Percentiles rank a stretch among this genome's conserved stretches.
Evolutionary conservation across 2,797 vertebrate genomes (phyloP).

Genomic region (Thripadectes ignobilis): DNA sequence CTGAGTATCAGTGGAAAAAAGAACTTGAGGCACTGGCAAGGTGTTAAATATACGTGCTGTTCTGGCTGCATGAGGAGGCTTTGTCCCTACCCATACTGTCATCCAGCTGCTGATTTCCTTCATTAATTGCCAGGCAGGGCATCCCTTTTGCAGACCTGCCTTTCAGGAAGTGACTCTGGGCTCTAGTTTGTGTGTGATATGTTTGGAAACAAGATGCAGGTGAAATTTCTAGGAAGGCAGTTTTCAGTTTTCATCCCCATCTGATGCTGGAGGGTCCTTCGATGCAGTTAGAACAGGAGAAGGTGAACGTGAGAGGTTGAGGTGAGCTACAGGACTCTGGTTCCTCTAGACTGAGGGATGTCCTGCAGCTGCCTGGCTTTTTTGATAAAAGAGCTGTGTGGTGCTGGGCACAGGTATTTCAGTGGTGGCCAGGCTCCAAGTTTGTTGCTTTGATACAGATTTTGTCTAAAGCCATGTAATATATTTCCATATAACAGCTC

Average conservation of each 20-base stretch:
- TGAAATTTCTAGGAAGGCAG: background rate
- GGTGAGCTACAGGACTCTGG: background rate
- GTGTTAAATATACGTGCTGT: background rate
- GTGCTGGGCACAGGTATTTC: background rate
- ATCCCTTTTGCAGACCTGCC: background rate
- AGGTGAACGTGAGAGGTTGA: background rate
- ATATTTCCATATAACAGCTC: background rate
- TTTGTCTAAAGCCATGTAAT: background rate
- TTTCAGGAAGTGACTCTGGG: background rate
- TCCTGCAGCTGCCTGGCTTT: background rate
- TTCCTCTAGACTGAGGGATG: background rate
- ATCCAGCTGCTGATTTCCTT: background rate
- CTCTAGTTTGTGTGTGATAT: background rate
- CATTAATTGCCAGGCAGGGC: background rate
- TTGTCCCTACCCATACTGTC: background rate
- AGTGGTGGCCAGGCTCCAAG: background rate
- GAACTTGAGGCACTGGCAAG: background rate
- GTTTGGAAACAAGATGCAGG: background rate
- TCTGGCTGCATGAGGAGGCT: background rate
- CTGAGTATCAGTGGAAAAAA: background rate
- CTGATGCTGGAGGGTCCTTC: background rate
- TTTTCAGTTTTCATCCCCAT: background rate
- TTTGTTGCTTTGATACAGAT: background rate
- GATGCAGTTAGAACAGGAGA: background rate
- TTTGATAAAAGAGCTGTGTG: background rate